Evolutionary conservation across 92 coral and sea anemone genomes (phyloP).

Genomic region (Ricordea florida): DNA sequence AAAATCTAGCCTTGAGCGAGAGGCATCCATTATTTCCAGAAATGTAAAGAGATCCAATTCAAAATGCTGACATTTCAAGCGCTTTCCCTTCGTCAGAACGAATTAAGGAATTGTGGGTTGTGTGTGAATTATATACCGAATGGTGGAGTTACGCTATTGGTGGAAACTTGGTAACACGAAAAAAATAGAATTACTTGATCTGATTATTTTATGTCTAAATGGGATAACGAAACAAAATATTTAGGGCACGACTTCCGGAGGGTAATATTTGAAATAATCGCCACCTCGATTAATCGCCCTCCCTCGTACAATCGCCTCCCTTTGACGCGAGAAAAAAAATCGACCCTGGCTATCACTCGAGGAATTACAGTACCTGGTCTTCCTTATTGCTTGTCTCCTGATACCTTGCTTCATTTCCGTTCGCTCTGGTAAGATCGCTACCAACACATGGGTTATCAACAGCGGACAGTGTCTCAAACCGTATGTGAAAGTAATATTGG

Average conservation of each 20-base stretch:
- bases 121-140: neutral
- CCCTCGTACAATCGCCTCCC: neutral
- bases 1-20: conserved; percentile 10
- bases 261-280: neutral
- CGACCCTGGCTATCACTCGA: neutral
- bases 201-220: neutral
- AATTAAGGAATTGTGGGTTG: too few species aligned
- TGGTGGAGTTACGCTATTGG: conserved; percentile 3
- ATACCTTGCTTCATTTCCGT: conserved; percentile 7
- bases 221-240: neutral
- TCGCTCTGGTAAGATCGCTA: neutral
- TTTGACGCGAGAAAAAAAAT: neutral
- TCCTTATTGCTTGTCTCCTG: conserved; percentile 1
- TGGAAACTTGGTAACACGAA: conserved; percentile 6
- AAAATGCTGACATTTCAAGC: neutral
- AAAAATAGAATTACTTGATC: neutral
- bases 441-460: neutral
- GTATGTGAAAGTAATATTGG: neutral
- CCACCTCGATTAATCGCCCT: neutral
- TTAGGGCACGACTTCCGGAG: neutral
- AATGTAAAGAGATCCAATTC: neutral
- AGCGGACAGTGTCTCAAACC: neutral
- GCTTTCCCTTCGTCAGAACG: neutral
- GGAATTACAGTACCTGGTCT: conserved; percentile 9
- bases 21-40: conserved; percentile 7